Evolutionary conservation across 2,797 vertebrate genomes (phyloP), one percentile per base, ranked within the genome.

Genomic region (Spizella passerina): DNA sequence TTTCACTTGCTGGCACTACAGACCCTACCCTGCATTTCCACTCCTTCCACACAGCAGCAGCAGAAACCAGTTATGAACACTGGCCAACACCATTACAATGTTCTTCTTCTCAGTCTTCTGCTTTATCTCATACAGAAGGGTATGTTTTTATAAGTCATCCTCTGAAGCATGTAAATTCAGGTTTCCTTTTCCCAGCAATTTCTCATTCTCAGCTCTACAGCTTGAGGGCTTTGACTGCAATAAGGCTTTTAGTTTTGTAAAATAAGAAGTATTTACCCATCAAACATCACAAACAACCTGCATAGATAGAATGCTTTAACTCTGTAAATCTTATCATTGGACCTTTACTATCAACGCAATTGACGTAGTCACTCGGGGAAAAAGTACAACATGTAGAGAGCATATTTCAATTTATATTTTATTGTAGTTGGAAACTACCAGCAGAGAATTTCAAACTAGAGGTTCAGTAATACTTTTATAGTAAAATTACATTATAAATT

Each of bases 331-430:
- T 94, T 91, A 72, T 3, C 22, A 41, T 38, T 79, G 76, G 69
- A 83, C 86, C 49, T 75, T 69, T 78, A 80, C 32, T 93, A 91
- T 89, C 89, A 93, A 84, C n/a, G 4, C n/a, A 77, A 78, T 61
- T 57, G 50, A 68, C 36, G 5, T 22, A 70, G 44, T 21, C 68
- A 36, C 47, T 94, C 4, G 8, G n/a, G 12, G 26, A 20, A 75
- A 47, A 82, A n/a, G 38, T 26, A 49, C 44, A 44, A 36, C 44
- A 22, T 14, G 29, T 14, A 68, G n/a, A n/a, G 15, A 39, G 47
- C 7, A 0, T 32, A 60, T 69, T 86, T 79, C 41, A 70, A 14
- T 30, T 49, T 32, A 3, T 66, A 43, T 49, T 26, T 76, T 73
- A 46, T 0, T 71, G 16, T 15, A 34, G 41, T 52, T 0, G 0